phyloP scores from a whole-genome alignment of 2,113 vertebrate genomes.

The Morphnarchus princeps region DNA sequence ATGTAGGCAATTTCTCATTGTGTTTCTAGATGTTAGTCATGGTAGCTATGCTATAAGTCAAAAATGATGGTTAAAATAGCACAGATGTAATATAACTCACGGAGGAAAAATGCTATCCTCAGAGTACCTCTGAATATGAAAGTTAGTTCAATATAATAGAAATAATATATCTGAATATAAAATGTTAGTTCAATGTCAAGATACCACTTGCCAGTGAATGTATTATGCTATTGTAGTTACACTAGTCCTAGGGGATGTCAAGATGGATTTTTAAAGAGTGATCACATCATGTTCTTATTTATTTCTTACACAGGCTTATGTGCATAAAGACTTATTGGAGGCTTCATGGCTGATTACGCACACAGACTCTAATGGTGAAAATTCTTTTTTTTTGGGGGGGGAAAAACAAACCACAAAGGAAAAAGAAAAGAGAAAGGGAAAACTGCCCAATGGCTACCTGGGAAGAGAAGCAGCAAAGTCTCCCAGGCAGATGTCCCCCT shows the following conservation, averaged over 20 bases:
- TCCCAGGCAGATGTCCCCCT: neutral
- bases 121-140: neutral
- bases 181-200: neutral
- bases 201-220: neutral
- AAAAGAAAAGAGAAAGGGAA: neutral
- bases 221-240: neutral
- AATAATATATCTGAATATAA: too few relatives aligned
- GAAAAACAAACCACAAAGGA: neutral
- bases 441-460: neutral
- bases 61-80: neutral
- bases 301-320: neutral
- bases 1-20: neutral
- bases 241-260: neutral
- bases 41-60: neutral
- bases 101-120: neutral
- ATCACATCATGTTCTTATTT: neutral
- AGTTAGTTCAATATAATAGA: too few relatives aligned
- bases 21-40: neutral
- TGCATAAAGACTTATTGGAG: neutral
- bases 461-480: neutral
- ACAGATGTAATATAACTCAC: neutral
- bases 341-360: neutral
- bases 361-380: neutral
- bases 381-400: neutral
- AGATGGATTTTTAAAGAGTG: neutral